Percentiles rank a stretch among this genome's conserved stretches.
phyloP scores from a whole-genome alignment of 2,888 invertebrate species.

The Nymphalis c-album region DNA sequence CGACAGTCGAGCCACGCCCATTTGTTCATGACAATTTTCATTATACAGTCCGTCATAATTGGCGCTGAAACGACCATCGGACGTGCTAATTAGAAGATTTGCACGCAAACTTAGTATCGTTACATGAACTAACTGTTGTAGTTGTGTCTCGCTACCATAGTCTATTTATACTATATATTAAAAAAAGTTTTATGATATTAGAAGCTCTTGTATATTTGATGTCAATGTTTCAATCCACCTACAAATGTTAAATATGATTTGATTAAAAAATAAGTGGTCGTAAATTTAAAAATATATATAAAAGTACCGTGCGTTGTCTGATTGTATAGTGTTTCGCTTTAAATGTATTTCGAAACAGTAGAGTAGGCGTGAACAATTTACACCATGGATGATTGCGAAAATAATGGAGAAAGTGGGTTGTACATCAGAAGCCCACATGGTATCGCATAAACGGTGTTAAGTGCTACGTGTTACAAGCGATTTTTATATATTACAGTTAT shows the following conservation, averaged over 20 bases:
- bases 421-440: conserved; percentile 31
- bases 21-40: conserved; percentile 20
- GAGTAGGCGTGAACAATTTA: conserved; percentile 25
- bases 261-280: neutral
- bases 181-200: neutral
- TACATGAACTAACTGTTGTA: conserved; percentile 28
- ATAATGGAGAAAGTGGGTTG: conserved; percentile 35
- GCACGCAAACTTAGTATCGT: conserved; percentile 24
- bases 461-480: conserved; percentile 15
- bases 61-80: conserved; percentile 27
- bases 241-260: neutral
- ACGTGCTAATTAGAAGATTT: conserved; percentile 31
- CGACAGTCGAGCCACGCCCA: conserved; percentile 17
- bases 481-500: neutral
- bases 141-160: neutral
- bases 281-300: neutral
- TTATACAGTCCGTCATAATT: conserved; percentile 29
- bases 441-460: conserved; percentile 15
- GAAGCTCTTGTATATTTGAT: too few relatives aligned
- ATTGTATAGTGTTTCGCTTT: neutral
- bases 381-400: conserved; percentile 30
- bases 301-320: neutral
- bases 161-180: neutral
- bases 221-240: too few relatives aligned
- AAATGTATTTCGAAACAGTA: conserved; percentile 19